Evolutionary conservation across 37 sponge, comb jelly and placozoan genomes (phyloP), one percentile per base, ranked within the genome.

Genomic region (Axinella damicornis): DNA sequence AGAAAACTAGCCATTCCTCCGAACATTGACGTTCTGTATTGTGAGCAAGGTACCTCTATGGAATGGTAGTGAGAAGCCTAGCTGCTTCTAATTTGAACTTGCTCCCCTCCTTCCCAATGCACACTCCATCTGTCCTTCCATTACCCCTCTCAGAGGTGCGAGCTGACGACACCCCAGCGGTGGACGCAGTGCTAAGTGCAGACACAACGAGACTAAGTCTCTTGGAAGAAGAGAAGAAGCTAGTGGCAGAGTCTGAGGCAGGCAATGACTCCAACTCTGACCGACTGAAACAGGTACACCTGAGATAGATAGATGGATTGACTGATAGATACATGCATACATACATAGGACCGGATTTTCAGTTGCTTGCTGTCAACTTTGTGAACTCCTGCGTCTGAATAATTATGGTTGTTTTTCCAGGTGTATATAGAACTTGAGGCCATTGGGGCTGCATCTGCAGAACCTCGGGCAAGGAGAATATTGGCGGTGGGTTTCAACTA

Each of bases 31-130:
- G 90, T 96, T 13, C 90, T 98, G 39, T 80, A 85, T 30, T 98
- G 98, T 79, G 98, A 98, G 57, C 98, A 98, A 86, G 93, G 93
- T 92, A 28, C n/a, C n/a, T n/a, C n/a, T n/a, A n/a, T n/a, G n/a
- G n/a, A n/a, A n/a, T n/a, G n/a, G n/a, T n/a, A 46, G 46, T 46
- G 4, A 46, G 46, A 46, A 9, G 46, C 40, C 19, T 35, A 11
- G 19, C 46, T 41, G 34, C 19, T 35, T 22, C 46, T 9, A 52
- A 16, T 25, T 25, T 66, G 19, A 33, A 14, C 65, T 77, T 20
- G 31, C 78, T 34, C 31, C 78, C 28, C 63, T 15, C 62, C 57
- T 76, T n/a, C 36, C 28, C 55, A 16, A 16, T 20, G n/a, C 73
- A 36, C 33, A 36, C 46, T 33, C 20, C 73, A 18, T 46, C 75